phyloP scores from a whole-genome alignment of 2,113 vertebrate genomes.

The Campylomormyrus tamandua region DNA sequence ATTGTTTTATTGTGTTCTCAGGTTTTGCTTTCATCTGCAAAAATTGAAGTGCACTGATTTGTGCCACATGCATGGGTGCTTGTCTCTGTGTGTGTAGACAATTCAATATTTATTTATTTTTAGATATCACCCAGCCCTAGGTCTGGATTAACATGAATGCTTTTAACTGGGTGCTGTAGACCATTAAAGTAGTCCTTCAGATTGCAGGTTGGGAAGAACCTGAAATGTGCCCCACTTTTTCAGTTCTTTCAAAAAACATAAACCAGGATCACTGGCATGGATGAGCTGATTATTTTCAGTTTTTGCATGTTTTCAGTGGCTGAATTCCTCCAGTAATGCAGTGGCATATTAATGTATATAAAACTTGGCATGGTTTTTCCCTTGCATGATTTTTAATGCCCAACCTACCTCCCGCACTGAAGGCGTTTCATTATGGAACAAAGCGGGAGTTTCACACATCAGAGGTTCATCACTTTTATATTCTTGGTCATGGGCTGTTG shows the following conservation, averaged over 20 bases:
- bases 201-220: neutral
- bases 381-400: neutral
- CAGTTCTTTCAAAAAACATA: neutral
- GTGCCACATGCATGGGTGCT: neutral
- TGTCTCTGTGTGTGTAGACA: neutral
- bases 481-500: neutral
- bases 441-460: neutral
- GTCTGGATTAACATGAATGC: neutral
- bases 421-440: neutral
- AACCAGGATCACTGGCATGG: neutral
- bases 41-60: neutral
- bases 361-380: neutral
- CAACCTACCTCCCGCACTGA: neutral
- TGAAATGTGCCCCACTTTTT: neutral
- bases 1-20: neutral
- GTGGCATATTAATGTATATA: neutral
- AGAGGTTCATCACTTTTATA: neutral
- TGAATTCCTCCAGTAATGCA: neutral
- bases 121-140: neutral
- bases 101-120: neutral
- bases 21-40: neutral
- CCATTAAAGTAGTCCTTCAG: neutral
- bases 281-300: neutral
- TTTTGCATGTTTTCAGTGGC: neutral
- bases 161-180: neutral